Conservation (phyloP, 2,888 invertebrate genomes). For the Meganola albula region DNA sequence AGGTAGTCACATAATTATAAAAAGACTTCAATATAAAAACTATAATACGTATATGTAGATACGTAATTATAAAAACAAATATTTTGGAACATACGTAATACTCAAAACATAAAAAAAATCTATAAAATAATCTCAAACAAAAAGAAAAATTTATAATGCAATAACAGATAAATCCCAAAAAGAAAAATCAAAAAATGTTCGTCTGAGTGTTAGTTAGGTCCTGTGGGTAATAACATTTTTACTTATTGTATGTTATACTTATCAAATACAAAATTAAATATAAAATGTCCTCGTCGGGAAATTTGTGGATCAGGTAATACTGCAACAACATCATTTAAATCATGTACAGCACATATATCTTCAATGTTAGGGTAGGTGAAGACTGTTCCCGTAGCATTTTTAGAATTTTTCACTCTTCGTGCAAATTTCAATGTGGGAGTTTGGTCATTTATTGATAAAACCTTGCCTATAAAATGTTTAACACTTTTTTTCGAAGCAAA, state of each 20-base stretch:
- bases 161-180: no score
- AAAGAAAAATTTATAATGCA: no score
- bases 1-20: no score
- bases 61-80: no score
- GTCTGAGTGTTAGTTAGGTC: background rate
- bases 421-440: constrained; percentile 2
- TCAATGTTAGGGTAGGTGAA: background rate
- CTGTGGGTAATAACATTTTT: constrained; percentile 1
- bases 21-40: no score
- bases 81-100: no score
- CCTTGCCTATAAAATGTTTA: constrained; percentile 1
- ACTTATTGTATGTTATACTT: constrained; percentile 7
- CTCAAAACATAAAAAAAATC: no score
- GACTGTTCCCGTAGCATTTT: background rate
- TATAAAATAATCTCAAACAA: no score
- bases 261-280: constrained; percentile 4
- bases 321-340: constrained; percentile 7
- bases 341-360: background rate
- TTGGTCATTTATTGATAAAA: constrained; percentile 1
- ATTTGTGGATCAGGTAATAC: constrained; percentile 10
- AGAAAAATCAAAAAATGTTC: no score
- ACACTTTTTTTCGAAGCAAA: constrained; percentile 6
- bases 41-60: no score
- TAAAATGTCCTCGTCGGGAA: constrained; percentile 9
- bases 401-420: constrained; percentile 1